phyloP scores from a whole-genome alignment of 2,888 invertebrate genomes.

The Brachynemurus nebulosus region DNA sequence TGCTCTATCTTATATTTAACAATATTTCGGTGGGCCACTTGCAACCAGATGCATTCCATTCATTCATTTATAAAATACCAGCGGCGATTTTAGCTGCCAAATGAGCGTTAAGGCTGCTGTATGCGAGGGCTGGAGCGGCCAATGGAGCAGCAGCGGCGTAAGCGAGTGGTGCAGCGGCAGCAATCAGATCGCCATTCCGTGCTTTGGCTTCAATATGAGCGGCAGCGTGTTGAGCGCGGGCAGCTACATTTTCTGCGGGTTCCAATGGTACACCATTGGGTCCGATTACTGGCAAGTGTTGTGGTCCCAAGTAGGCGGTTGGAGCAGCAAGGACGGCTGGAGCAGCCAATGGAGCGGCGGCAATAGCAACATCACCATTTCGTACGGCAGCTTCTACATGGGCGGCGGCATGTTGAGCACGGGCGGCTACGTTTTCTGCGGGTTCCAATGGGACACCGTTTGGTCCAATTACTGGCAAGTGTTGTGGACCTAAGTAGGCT shows the following conservation, averaged over 20 bases:
- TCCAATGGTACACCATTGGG: slow-evolving; percentile 7
- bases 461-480: slow-evolving; percentile 24
- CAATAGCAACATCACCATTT: slow-evolving; percentile 1
- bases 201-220: neutral
- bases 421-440: neutral
- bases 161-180: slow-evolving; percentile 20
- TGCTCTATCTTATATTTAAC: no score
- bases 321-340: neutral
- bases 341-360: neutral
- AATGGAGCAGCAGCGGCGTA: neutral
- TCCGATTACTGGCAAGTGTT: slow-evolving; percentile 6
- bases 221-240: slow-evolving; percentile 5
- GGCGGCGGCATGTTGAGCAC: slow-evolving; percentile 4
- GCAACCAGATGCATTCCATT: no score
- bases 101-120: no score
- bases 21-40: no score
- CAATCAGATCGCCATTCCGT: slow-evolving; percentile 1
- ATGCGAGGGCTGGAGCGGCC: neutral
- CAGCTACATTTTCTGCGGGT: slow-evolving; percentile 5
- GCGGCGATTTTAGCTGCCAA: no score
- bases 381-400: slow-evolving; percentile 3
- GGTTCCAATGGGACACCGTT: slow-evolving; percentile 8
- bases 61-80: no score
- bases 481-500: slow-evolving; percentile 31
- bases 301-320: neutral